These are phyloP conservation scores for Synanthedon vespiformis DNA, from an alignment of 2,888 invertebrate species.

Conservation along the genomic window DNA sequence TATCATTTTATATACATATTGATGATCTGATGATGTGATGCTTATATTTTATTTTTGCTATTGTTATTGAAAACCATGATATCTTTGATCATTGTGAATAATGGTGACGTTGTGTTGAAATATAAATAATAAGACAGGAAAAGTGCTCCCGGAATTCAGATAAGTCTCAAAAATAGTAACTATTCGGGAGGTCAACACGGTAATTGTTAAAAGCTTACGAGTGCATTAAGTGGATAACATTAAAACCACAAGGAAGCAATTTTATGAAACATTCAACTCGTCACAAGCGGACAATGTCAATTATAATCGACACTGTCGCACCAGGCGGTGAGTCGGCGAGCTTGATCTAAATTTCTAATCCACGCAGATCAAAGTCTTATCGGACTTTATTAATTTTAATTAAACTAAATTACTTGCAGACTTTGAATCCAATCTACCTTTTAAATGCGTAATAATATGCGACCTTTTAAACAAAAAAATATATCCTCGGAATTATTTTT, in stretches of 20 bases:
- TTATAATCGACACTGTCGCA: slow-evolving; percentile 17
- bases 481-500: background rate
- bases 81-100: too few relatives aligned
- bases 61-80: too few relatives aligned
- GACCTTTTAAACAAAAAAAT: background rate
- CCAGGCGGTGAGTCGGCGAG: slow-evolving; percentile 10
- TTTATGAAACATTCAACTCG: slow-evolving; percentile 19
- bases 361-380: slow-evolving; percentile 18
- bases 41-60: too few relatives aligned
- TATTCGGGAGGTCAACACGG: background rate
- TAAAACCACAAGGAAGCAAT: background rate
- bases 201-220: background rate
- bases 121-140: background rate
- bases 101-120: too few relatives aligned
- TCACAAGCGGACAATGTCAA: slow-evolving; percentile 21
- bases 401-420: slow-evolving; percentile 9
- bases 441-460: background rate
- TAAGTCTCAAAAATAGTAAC: background rate
- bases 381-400: slow-evolving; percentile 15
- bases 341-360: slow-evolving; percentile 31
- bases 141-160: background rate
- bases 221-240: background rate
- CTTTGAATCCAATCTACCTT: background rate
- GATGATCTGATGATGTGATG: too few relatives aligned
- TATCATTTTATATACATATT: too few relatives aligned